A percentile compares a stretch with the other conserved stretches of the same genome.
These are phyloP conservation scores for Chaetogeoica ovagalla DNA, from an alignment of 2,888 invertebrate genomes.

Conservation along the genomic window DNA sequence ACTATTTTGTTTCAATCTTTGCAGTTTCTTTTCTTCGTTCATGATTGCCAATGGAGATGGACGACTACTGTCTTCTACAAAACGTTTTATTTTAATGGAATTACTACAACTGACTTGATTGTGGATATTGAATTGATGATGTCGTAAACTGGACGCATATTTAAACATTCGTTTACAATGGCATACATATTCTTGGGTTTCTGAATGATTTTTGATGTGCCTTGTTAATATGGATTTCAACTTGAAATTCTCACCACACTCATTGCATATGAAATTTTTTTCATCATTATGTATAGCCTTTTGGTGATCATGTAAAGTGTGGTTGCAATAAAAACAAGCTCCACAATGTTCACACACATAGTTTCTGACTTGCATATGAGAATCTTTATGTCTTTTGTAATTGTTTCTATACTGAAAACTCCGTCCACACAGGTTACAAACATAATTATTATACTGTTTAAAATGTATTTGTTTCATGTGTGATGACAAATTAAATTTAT, in stretches of 20 bases:
- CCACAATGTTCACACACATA: slow-evolving; percentile 48
- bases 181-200: slow-evolving; percentile 30
- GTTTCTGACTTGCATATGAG: slow-evolving; percentile 42
- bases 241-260: slow-evolving; percentile 41
- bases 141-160: slow-evolving; percentile 41
- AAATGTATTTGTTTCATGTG: slow-evolving; percentile 47
- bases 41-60: slow-evolving; percentile 31
- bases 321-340: slow-evolving; percentile 47
- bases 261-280: slow-evolving; percentile 38
- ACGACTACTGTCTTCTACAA: slow-evolving; percentile 40
- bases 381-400: slow-evolving; percentile 49
- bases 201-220: slow-evolving; percentile 44
- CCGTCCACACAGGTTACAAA: slow-evolving; percentile 39
- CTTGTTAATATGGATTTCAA: slow-evolving; percentile 43
- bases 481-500: slow-evolving; percentile 40
- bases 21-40: slow-evolving; percentile 38
- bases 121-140: slow-evolving; percentile 41
- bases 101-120: slow-evolving; percentile 23
- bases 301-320: slow-evolving; percentile 28
- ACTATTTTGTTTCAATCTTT: slow-evolving; percentile 26
- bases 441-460: slow-evolving; percentile 43
- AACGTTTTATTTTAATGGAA: slow-evolving; percentile 26
- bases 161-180: slow-evolving; percentile 41
- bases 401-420: slow-evolving; percentile 44
- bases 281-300: slow-evolving; percentile 35